Conservation (phyloP, 35 echinoderm and acorn worm species). For the Diadema setosum region DNA sequence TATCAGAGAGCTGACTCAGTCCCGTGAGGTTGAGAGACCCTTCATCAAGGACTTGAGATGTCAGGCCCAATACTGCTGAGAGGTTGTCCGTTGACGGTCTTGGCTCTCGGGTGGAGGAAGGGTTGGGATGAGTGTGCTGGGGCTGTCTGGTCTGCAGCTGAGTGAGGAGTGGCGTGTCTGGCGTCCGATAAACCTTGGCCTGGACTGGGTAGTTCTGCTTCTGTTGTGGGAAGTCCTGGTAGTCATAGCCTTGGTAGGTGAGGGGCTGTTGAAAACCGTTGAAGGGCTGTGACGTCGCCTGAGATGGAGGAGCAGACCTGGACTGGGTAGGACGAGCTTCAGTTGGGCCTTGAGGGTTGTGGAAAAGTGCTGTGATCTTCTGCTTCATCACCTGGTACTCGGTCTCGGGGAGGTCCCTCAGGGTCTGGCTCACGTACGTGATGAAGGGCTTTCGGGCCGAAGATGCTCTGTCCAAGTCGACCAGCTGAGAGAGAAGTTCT, state of each 20-base stretch:
- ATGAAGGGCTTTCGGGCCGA: background rate
- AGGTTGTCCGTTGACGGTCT: background rate
- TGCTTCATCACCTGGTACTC: background rate
- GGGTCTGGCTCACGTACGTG: background rate
- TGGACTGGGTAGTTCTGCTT: background rate
- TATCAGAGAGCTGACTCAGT: background rate
- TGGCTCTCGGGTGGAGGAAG: too few relatives aligned
- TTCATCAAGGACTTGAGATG: background rate
- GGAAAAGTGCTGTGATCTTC: background rate
- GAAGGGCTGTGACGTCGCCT: background rate
- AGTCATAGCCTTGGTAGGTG: background rate
- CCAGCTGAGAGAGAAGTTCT: background rate
- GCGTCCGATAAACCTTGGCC: background rate
- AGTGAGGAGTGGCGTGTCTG: too few relatives aligned
- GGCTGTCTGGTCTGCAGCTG: too few relatives aligned
- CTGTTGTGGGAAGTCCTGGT: background rate
- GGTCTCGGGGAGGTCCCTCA: background rate
- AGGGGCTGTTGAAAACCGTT: background rate
- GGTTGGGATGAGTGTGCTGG: too few relatives aligned
- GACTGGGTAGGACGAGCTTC: background rate
- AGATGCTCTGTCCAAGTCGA: background rate
- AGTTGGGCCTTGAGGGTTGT: background rate
- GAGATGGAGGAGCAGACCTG: background rate
- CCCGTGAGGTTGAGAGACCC: background rate
- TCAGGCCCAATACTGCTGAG: background rate